These are phyloP conservation scores for Rhinogobio ventralis DNA, from an alignment of 2,797 vertebrate species.

Conservation along the genomic window DNA sequence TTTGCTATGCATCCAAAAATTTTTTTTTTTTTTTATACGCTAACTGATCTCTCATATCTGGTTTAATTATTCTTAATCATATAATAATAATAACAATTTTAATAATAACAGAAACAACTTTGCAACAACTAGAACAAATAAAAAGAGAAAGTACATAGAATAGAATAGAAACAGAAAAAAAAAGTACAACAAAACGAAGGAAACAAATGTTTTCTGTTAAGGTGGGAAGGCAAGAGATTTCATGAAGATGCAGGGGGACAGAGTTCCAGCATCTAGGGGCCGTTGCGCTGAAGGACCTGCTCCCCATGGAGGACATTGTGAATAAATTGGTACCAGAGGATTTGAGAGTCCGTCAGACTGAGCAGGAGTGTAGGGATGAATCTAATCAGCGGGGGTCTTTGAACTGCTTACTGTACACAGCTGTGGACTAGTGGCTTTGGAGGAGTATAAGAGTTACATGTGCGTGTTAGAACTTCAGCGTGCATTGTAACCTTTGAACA, in stretches of 20 bases:
- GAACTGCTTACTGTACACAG: not conserved
- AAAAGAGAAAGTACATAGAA: not conserved
- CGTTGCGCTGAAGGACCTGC: not conserved
- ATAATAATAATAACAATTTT: not conserved
- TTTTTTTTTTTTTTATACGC: not conserved
- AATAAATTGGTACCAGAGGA: conserved; percentile 19
- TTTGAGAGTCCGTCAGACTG: not conserved
- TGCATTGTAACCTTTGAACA: not conserved
- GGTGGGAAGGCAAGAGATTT: not conserved
- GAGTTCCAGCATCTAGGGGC: conserved; percentile 9
- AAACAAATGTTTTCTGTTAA: not conserved
- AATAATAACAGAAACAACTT: not conserved
- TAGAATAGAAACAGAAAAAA: not conserved
- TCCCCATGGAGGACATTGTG: not conserved
- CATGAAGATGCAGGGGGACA: not conserved
- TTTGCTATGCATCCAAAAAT: not conserved
- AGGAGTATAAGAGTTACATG: not conserved
- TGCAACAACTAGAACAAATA: not conserved
- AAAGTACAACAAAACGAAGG: not conserved
- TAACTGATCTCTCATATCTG: not conserved
- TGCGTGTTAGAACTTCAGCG: not conserved
- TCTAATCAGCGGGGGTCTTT: conserved; percentile 12
- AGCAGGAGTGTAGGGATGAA: conserved; percentile 15
- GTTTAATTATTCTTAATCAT: not conserved
- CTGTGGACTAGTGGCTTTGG: not conserved